Evolutionary conservation across 35 echinoderm and acorn worm genomes (phyloP).

Genomic region (Lytechinus variegatus): DNA sequence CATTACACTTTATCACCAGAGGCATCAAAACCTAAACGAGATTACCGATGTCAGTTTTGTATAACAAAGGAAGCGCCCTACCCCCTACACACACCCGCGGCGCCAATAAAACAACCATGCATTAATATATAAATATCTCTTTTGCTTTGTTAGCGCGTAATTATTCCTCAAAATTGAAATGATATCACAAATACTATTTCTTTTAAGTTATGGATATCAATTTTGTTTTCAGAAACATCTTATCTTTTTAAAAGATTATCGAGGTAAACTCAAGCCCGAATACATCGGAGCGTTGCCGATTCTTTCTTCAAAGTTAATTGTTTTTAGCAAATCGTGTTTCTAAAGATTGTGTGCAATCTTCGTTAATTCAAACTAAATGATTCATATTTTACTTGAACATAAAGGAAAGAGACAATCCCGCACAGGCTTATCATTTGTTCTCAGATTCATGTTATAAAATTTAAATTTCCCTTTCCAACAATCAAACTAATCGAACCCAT

Average conservation of each 20-base stretch:
- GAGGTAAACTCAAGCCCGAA: not conserved
- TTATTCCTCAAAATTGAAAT: not conserved
- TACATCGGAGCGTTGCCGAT: not conserved
- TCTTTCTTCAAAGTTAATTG: not conserved
- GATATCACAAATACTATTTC: not conserved
- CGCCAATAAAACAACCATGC: not conserved
- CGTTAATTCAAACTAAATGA: too few species aligned
- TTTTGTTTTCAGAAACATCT: not conserved
- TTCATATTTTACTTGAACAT: too few species aligned
- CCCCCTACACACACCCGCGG: not conserved
- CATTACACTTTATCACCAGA: not conserved
- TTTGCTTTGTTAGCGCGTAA: not conserved
- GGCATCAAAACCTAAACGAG: too few species aligned
- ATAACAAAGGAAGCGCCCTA: not conserved
- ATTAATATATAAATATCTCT: not conserved
- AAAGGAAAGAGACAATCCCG: too few species aligned
- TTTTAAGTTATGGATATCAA: not conserved
- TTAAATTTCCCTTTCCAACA: too few species aligned
- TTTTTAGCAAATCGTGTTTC: too few species aligned
- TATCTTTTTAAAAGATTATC: not conserved
- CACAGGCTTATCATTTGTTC: too few species aligned
- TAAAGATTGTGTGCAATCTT: too few species aligned
- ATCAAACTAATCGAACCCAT: too few species aligned
- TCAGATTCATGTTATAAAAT: too few species aligned
- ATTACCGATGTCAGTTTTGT: too few species aligned